Evolutionary conservation across 2,113 vertebrate genomes (phyloP).

Genomic region (Cheirogaleus medius): DNA sequence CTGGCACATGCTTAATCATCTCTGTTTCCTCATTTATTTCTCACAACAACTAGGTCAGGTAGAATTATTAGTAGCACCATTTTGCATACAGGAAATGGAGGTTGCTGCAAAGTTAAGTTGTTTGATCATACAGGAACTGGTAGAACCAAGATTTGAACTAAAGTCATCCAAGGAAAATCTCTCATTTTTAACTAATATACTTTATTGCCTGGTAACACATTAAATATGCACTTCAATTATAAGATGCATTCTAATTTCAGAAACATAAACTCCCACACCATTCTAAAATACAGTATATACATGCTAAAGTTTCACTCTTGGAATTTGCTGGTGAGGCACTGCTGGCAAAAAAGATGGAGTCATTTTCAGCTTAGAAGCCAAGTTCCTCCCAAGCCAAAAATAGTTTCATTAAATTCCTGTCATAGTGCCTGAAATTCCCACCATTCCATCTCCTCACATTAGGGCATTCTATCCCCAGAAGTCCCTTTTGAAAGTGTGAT

Average conservation of each 20-base stretch:
- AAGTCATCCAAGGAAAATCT: neutral
- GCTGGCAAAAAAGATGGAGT: neutral
- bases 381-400: neutral
- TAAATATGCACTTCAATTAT: neutral
- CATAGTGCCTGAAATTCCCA: neutral
- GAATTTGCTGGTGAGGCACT: neutral
- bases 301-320: neutral
- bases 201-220: constrained; percentile 5
- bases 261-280: neutral
- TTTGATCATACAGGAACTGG: neutral
- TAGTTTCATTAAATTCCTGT: neutral
- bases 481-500: neutral
- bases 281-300: neutral
- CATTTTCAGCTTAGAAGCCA: constrained; percentile 20
- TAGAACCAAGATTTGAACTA: neutral
- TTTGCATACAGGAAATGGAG: neutral
- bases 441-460: neutral
- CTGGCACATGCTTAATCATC: neutral
- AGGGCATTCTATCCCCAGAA: neutral
- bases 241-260: constrained; percentile 1
- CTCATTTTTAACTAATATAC: neutral
- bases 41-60: neutral
- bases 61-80: neutral
- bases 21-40: neutral
- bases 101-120: neutral